These are phyloP conservation scores for Aurelia sp. DNA, from an alignment of 30 jellyfish, hydroid and myxozoan species.

Conservation along the genomic window DNA sequence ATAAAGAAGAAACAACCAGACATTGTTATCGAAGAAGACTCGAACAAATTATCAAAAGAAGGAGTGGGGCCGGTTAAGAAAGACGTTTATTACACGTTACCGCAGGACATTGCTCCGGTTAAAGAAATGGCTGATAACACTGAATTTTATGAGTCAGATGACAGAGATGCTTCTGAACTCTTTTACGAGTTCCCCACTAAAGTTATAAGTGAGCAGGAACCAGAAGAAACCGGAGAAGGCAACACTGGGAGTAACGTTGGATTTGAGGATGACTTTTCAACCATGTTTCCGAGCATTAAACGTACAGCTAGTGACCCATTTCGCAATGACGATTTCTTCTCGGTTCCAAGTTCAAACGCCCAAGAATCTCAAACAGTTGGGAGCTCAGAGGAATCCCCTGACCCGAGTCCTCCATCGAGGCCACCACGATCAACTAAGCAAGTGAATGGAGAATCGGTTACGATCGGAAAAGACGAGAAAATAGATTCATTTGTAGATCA, in stretches of 20 bases:
- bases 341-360: neutral
- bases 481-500: constrained; percentile 60
- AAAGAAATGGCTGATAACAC: neutral
- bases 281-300: constrained; percentile 15
- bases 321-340: constrained; percentile 63
- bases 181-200: constrained; percentile 40
- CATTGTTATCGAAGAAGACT: neutral
- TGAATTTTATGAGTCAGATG: neutral
- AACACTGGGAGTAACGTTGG: constrained; percentile 1
- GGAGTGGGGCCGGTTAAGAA: neutral
- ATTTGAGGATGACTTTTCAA: constrained; percentile 57
- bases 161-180: neutral
- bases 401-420: constrained; percentile 20
- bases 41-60: neutral
- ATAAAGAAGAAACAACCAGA: neutral
- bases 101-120: constrained; percentile 35
- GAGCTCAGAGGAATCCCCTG: neutral
- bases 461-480: constrained; percentile 37
- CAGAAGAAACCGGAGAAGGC: neutral
- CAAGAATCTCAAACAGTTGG: neutral
- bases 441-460: constrained; percentile 20
- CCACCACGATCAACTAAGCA: constrained; percentile 46
- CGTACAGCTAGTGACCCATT: constrained; percentile 51
- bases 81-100: constrained; percentile 34
- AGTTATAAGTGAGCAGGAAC: constrained; percentile 10